Evolutionary conservation across 35 echinoderm and acorn worm genomes (phyloP), one percentile per base, ranked within the genome.

Genomic region (Anneissia japonica): DNA sequence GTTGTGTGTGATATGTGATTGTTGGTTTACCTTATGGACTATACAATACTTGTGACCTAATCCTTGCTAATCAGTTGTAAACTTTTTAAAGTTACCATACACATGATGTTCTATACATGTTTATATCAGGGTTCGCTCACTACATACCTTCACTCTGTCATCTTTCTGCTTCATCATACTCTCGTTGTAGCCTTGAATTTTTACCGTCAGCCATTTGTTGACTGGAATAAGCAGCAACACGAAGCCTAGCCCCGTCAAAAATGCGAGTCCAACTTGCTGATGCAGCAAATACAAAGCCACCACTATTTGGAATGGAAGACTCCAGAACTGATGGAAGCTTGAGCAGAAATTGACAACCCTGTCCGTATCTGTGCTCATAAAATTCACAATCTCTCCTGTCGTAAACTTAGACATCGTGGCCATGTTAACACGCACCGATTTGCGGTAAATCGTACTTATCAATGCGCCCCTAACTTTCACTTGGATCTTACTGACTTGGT

Each of bases 251-350:
- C 96, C 96, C 74, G 84, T 81, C 4, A 90, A 80, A 82, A 90
- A 90, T 46, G 90, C 72, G 30, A 90, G 33, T 31, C 88, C 88
- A 39, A 99, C 38, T 84, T 99, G 92, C 75, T 82, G 86, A 86
- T 99, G 74, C 10, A 99, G 74, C 13, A 99, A 74, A 80, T 87
- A 94, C 74, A 99, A 56, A 19, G 96, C 85, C 21, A 99, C 87
- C 34, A 38, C 89, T 19, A 99, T 88, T 84, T 99, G 89, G 35
- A 99, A 79, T 31, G 96, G 96, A 73, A 99, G 91, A 87, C 96
- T 99, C 96, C 96, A 99, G 17, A 99, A 88, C 21, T 88, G 85
- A 94, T 99, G 96, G 46, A 99, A 99, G 64, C 96, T 99, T 34
- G 85, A 82, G 64, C 96, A 93, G 75, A 99, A 91, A 81, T 99